Evolutionary conservation across 1,140 invertebrate species (phyloP).

Genomic region (Radopholus similis): DNA sequence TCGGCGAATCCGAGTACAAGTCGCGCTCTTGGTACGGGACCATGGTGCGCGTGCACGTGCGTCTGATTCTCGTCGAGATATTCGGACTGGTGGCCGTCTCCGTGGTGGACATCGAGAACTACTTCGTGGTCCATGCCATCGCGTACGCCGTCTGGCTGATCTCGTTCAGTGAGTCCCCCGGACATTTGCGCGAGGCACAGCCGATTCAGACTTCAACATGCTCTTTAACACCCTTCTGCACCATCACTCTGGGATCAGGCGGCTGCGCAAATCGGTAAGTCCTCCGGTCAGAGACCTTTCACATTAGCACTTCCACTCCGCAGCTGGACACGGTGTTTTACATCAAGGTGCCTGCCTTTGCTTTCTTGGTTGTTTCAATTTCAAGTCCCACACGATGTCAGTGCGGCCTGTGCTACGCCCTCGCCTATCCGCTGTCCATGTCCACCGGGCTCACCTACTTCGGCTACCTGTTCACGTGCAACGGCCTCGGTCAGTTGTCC

Average conservation of each 20-base stretch:
- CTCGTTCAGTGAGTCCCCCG: constrained; percentile 31
- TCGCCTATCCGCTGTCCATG: constrained; percentile 49
- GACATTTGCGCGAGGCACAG: not conserved
- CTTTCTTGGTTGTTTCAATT: too few relatives aligned
- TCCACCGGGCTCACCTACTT: constrained; percentile 53
- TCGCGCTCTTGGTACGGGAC: constrained; percentile 38
- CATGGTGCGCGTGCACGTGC: constrained; percentile 43
- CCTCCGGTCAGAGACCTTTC: not conserved
- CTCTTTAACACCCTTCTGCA: constrained; percentile 54
- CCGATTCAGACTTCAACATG: constrained; percentile 49
- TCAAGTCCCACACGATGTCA: too few relatives aligned
- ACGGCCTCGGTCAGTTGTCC: constrained; percentile 33
- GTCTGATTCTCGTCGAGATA: constrained; percentile 45
- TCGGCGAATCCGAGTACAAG: constrained; percentile 42
- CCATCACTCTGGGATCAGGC: constrained; percentile 45
- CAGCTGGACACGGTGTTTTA: constrained; percentile 48
- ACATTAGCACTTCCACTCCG: constrained; percentile 6
- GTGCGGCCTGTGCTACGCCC: constrained; percentile 38
- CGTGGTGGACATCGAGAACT: constrained; percentile 49
- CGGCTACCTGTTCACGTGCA: constrained; percentile 42
- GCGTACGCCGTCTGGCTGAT: constrained; percentile 52
- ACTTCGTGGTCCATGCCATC: constrained; percentile 51
- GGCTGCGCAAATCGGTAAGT: constrained; percentile 29
- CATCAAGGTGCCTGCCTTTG: too few relatives aligned
- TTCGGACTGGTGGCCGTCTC: constrained; percentile 48